phyloP scores from a whole-genome alignment of 2,113 vertebrate species.

The Petromus typicus region DNA sequence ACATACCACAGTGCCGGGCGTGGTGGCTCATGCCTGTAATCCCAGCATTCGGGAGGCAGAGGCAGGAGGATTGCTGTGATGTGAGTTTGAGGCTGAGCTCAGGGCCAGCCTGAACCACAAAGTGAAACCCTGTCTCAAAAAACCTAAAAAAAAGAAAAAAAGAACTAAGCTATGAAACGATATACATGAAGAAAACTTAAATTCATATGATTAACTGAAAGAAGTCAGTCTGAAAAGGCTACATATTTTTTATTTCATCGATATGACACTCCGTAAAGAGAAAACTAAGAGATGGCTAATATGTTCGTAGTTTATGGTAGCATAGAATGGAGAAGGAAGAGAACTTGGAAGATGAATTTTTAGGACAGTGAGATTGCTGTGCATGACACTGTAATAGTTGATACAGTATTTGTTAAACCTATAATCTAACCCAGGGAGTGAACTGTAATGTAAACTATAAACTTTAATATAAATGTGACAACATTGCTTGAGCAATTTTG shows the following conservation, averaged over 20 bases:
- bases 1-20: too few species aligned
- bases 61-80: too few species aligned
- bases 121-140: too few species aligned
- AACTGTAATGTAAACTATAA: background rate
- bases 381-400: background rate
- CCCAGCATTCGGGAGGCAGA: too few species aligned
- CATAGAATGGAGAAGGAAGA: background rate
- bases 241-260: background rate
- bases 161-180: background rate
- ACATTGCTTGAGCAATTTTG: background rate
- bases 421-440: background rate
- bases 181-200: background rate
- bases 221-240: background rate
- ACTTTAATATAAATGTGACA: background rate
- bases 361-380: background rate
- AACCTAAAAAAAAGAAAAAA: too few species aligned
- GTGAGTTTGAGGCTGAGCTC: too few species aligned
- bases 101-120: too few species aligned
- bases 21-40: too few species aligned
- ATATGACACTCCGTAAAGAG: background rate
- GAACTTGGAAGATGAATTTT: background rate
- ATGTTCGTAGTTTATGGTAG: background rate
- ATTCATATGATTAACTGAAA: background rate
- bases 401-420: background rate
- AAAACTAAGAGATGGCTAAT: background rate